Evolutionary conservation across 2,888 invertebrate species (phyloP).

Genomic region (Junonia oenone): DNA sequence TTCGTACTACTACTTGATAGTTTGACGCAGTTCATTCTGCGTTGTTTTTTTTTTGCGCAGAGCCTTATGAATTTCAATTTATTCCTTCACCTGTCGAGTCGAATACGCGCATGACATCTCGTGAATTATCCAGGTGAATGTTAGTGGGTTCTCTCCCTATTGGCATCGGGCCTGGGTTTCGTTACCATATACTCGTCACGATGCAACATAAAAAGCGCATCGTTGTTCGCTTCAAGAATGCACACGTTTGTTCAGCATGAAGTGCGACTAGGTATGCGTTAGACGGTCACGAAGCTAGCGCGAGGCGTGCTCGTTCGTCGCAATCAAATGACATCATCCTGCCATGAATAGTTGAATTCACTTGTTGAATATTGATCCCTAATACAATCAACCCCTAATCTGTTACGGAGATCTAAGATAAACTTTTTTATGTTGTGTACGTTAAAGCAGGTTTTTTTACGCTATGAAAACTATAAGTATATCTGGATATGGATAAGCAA

Average conservation of each 20-base stretch:
- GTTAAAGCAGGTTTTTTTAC: too few species aligned
- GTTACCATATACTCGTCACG: slow-evolving; percentile 15
- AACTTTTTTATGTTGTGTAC: too few species aligned
- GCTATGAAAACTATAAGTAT: too few species aligned
- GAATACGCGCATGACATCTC: neutral
- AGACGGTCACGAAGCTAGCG: slow-evolving; percentile 49
- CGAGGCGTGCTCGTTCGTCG: slow-evolving; percentile 58
- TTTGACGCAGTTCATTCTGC: too few species aligned
- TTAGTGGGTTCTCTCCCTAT: neutral
- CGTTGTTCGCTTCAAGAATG: slow-evolving; percentile 37
- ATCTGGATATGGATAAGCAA: too few species aligned
- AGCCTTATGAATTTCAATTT: neutral
- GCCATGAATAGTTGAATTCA: slow-evolving; percentile 6
- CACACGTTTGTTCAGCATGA: slow-evolving; percentile 42
- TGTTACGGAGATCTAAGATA: neutral
- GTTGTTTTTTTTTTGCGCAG: too few species aligned
- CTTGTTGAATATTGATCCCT: slow-evolving; percentile 12
- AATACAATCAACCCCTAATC: neutral
- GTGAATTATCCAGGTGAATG: neutral
- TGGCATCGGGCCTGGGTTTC: slow-evolving; percentile 1
- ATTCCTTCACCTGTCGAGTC: neutral
- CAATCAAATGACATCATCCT: slow-evolving; percentile 65
- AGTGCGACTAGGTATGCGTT: slow-evolving; percentile 45
- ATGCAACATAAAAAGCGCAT: slow-evolving; percentile 36
- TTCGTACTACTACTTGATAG: too few species aligned